Conservation (phyloP, 2,113 vertebrate species). For the Suricata suricatta region DNA sequence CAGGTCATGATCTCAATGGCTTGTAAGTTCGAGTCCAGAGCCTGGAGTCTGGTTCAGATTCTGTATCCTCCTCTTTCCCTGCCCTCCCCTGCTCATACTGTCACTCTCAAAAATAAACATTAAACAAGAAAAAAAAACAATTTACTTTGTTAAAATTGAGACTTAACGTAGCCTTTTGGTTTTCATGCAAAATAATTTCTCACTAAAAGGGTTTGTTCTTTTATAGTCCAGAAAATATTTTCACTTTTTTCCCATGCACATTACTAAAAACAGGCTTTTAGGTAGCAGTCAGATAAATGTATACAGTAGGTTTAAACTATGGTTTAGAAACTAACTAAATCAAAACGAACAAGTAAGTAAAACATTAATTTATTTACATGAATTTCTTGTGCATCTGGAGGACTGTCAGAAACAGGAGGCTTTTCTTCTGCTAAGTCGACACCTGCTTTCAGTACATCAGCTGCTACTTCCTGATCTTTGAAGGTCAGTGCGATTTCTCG, state of each 20-base stretch:
- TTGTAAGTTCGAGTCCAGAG: no score
- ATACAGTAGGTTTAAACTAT: not conserved
- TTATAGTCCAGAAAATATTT: constrained; percentile 24
- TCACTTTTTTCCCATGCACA: not conserved
- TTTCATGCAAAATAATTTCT: constrained; percentile 5
- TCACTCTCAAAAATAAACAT: no score
- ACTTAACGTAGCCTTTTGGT: constrained; percentile 15
- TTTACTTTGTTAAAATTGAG: not conserved
- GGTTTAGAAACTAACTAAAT: constrained; percentile 21
- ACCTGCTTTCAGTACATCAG: constrained; percentile 85
- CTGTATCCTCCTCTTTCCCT: no score
- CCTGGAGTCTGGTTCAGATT: no score
- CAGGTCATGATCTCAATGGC: no score
- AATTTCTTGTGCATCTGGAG: constrained; percentile 76
- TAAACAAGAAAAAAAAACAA: not conserved
- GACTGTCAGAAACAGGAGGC: constrained; percentile 37
- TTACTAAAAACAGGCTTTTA: constrained; percentile 16
- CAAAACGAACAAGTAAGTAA: constrained; percentile 42
- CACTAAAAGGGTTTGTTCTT: constrained; percentile 18
- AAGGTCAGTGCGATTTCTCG: constrained; percentile 73
- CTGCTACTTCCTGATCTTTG: constrained; percentile 82
- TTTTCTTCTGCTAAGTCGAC: constrained; percentile 78
- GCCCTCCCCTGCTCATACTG: no score
- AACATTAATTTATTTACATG: constrained; percentile 81
- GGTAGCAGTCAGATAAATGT: not conserved